Base-by-base conservation (phyloP, 2,113 vertebrate genomes). In the Physeter macrocephalus region DNA sequence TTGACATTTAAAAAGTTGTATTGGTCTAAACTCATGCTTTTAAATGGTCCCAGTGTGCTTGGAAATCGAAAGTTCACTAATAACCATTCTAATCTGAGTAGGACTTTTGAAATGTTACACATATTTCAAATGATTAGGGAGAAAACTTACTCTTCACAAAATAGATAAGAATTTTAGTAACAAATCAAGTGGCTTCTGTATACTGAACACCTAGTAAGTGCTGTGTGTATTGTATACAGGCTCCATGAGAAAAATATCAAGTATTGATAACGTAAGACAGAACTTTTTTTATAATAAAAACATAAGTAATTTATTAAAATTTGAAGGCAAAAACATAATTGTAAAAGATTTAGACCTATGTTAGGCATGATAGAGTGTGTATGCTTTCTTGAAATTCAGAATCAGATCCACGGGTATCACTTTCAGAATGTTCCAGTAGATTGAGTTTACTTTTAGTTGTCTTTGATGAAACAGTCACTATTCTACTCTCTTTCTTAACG, bases 11-110 rank as follows among this genome's bases (percentile, higher is more conserved):
- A 97, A 97, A 85, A 64, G 87, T 97, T 96, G 52, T 77, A 82
- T 90, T 92, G 86, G 78, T 94, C 94, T 95, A 95, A 96, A 74
- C 59, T 91, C 97, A 94, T 96, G 87, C 96, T 97, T 92, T 97
- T 98, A 92, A 97, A 92, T 92, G 78, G 75, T 97, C 85, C 67
- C 66, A 84, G 86, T 90, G 90, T 66, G 91, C 57, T 95, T 97
- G 78, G 52, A 98, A 97, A 98, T 97, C 92, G 92, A 95, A 97
- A 97, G 61, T 72, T 95, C 81, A 96, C 91, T 95, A 80, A 94
- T 96, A 98, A 96, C 96, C 98, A 98, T 97, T 97, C 91, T 93
- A 96, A 95, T 3, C 0, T 96, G 36, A 94, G 88, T 36, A 97
- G 82, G n/a, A 97, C 96, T 96, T 83, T 84, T 6, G 86, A 92